Conservation (phyloP, 1,140 invertebrate genomes). For the Drosophila melanogaster region Release_6_plus_ISO1_MT NT_037436.4:11006001-11006500, state of each 20-base stretch:
- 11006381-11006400: slow-evolving; percentile 13
- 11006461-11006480: slow-evolving; percentile 81
- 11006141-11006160: slow-evolving; percentile 6
- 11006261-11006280: slow-evolving; percentile 15
- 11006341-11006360: slow-evolving; percentile 15
- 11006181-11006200: slow-evolving; percentile 54
- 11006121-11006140: slow-evolving; percentile 16
- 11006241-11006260: slow-evolving; percentile 57
- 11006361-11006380: slow-evolving; percentile 17
- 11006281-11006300: slow-evolving; percentile 80
- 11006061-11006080: slow-evolving; percentile 72
- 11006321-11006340: slow-evolving; percentile 32
- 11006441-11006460: slow-evolving; percentile 84
- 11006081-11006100: slow-evolving; percentile 12
- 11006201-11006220: slow-evolving; percentile 81
- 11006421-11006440: slow-evolving; percentile 79
- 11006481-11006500: slow-evolving; percentile 73
- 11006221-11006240: slow-evolving; percentile 82
- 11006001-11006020: slow-evolving; percentile 19
- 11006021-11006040: slow-evolving; percentile 68
- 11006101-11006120: slow-evolving; percentile 57
- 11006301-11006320: slow-evolving; percentile 82
- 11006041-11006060: slow-evolving; percentile 82
- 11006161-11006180: slow-evolving; percentile 73
- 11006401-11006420: slow-evolving; percentile 82